Percentiles rank a stretch among this genome's conserved stretches.
Evolutionary conservation across 2,797 vertebrate genomes (phyloP).

Genomic region (Aeoliscus strigatus): DNA sequence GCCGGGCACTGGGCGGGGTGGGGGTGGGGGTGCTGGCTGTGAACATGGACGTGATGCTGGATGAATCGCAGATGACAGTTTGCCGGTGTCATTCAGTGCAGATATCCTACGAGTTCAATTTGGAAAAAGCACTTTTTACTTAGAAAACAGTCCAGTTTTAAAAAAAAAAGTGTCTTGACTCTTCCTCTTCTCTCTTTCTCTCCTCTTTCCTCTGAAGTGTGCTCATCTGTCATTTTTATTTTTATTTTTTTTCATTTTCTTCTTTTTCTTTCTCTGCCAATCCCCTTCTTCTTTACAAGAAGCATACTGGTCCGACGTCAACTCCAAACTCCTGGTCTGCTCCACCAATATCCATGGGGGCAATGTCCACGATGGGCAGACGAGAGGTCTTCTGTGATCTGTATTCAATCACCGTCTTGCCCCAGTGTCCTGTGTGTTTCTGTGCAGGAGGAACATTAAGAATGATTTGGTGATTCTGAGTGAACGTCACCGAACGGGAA

Average conservation of each 20-base stretch:
- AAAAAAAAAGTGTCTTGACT: constrained; percentile 71
- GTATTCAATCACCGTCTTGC: constrained; percentile 96
- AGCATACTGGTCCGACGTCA: constrained; percentile 95
- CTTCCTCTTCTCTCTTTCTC: constrained; percentile 75
- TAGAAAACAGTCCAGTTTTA: too few species aligned
- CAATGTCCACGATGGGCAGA: constrained; percentile 96
- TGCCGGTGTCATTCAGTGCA: constrained; percentile 89
- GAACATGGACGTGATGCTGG: too few species aligned
- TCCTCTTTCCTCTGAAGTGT: constrained; percentile 77
- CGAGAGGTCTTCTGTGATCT: constrained; percentile 97
- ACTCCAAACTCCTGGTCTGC: constrained; percentile 96
- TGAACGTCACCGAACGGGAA: too few species aligned
- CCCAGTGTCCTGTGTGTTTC: constrained; percentile 96
- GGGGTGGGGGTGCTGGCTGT: constrained; percentile 71
- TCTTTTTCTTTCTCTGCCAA: constrained; percentile 66
- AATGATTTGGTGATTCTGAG: too few species aligned
- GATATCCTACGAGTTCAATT: constrained; percentile 83
- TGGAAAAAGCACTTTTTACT: constrained; percentile 81
- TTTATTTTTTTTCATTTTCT: constrained; percentile 76
- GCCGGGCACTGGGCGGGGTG: constrained; percentile 71
- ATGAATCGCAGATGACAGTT: too few species aligned
- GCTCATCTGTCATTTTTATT: constrained; percentile 75
- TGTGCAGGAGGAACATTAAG: constrained; percentile 58
- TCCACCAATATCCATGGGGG: constrained; percentile 96
- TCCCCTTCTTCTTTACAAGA: constrained; percentile 87